A percentile compares a stretch with the other conserved stretches of the same genome.
These are phyloP conservation scores for Nannoperca australis DNA, from an alignment of 2,797 vertebrate species.

Conservation along the genomic window DNA sequence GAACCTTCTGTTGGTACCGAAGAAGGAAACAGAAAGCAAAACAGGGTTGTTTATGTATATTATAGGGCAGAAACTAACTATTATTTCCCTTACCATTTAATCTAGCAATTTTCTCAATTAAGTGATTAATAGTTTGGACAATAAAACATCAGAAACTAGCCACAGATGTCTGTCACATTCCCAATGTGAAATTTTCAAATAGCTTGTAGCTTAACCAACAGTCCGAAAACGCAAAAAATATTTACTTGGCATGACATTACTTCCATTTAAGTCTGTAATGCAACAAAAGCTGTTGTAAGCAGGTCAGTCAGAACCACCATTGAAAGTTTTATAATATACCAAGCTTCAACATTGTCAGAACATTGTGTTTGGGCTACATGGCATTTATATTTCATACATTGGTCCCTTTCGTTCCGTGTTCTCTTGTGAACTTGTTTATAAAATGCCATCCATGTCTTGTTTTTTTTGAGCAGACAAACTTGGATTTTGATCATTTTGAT, in stretches of 20 bases:
- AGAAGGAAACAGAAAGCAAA: accelerated
- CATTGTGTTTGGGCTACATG: too few relatives aligned
- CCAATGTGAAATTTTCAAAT: neutral
- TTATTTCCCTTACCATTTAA: neutral
- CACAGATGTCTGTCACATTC: neutral
- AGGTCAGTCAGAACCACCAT: too few relatives aligned
- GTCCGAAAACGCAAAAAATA: neutral
- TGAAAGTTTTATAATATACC: too few relatives aligned
- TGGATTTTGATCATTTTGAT: neutral
- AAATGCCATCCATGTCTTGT: too few relatives aligned
- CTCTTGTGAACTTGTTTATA: too few relatives aligned
- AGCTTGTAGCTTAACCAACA: neutral
- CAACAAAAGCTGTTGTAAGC: too few relatives aligned
- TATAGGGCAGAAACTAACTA: neutral
- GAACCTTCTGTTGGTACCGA: slow-evolving; percentile 83
- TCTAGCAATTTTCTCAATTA: too few relatives aligned
- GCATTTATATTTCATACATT: too few relatives aligned
- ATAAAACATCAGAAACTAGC: neutral
- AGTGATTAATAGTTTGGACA: too few relatives aligned
- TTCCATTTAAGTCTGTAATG: neutral
- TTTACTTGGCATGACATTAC: too few relatives aligned
- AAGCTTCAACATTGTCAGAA: too few relatives aligned
- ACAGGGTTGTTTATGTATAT: neutral
- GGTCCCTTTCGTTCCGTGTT: neutral
- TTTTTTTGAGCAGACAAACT: neutral